phyloP scores from a whole-genome alignment of 1,140 invertebrate species.

The Pseudachorutes palmiensis region DNA sequence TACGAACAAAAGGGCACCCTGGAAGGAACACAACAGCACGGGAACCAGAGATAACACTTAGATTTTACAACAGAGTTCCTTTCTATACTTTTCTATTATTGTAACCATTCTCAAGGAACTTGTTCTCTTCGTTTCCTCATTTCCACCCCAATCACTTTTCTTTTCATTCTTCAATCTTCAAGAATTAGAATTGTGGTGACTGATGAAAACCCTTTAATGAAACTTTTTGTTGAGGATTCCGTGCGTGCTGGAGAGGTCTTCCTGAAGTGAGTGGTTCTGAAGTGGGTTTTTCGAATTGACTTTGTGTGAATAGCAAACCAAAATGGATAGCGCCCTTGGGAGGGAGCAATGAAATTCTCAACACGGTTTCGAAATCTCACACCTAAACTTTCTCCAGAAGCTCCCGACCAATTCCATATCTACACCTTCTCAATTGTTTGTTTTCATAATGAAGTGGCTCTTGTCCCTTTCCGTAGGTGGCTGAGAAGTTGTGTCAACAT shows the following conservation, averaged over 20 bases:
- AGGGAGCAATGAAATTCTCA: neutral
- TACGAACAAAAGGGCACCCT: too few species aligned
- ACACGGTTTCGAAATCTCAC: constrained; percentile 8
- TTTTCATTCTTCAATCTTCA: too few species aligned
- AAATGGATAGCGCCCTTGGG: neutral
- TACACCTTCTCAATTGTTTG: constrained; percentile 1
- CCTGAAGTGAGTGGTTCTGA: constrained; percentile 2
- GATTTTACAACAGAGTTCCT: too few species aligned
- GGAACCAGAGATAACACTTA: too few species aligned
- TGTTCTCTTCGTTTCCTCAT: too few species aligned
- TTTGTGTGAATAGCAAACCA: neutral
- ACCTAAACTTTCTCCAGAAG: constrained; percentile 4
- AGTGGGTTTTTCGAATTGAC: constrained; percentile 2
- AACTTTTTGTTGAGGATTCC: neutral
- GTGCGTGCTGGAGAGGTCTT: constrained; percentile 7
- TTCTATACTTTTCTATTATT: too few species aligned
- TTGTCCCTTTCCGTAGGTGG: constrained; percentile 49
- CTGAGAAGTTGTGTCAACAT: constrained; percentile 60
- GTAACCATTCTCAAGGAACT: too few species aligned
- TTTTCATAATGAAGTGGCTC: constrained; percentile 5
- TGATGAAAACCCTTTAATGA: neutral
- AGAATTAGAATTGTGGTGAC: too few species aligned
- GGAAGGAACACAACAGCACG: too few species aligned
- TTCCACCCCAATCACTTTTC: too few species aligned
- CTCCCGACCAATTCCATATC: too few species aligned